Conservation (phyloP, 2,797 vertebrate species). For the Amniataba percoides region DNA sequence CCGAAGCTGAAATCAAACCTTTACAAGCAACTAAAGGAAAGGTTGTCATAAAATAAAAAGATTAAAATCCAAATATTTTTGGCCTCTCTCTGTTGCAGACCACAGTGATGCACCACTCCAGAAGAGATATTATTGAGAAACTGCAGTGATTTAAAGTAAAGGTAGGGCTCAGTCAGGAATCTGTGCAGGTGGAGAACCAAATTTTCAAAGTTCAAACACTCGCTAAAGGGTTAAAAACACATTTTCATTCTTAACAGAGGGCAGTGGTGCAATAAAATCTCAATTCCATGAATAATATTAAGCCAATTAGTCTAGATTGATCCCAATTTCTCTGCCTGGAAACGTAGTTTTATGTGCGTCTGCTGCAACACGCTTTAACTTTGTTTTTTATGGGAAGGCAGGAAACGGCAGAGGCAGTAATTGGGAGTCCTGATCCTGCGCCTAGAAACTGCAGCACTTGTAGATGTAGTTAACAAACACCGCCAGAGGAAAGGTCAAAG, state of each 20-base stretch:
- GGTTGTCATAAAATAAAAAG: background rate
- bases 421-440: conserved; percentile 9
- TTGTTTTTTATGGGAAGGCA: background rate
- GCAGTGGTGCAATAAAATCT: background rate
- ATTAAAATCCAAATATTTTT: background rate
- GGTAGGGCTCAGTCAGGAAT: background rate
- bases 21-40: background rate
- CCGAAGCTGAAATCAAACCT: background rate
- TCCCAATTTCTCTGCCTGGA: background rate
- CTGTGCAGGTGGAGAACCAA: background rate
- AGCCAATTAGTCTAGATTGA: background rate
- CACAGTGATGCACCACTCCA: background rate
- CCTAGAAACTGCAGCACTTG: background rate
- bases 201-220: background rate
- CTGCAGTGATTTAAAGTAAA: background rate
- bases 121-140: background rate
- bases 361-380: conserved; percentile 11
- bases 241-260: background rate
- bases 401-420: conserved; percentile 7
- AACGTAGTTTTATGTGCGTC: background rate
- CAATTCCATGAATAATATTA: background rate
- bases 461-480: conserved; percentile 28
- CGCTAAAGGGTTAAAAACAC: background rate
- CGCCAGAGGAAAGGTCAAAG: conserved; percentile 22
- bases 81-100: background rate